Base-by-base conservation (phyloP, 2,888 invertebrate species). In the Leucophenga montana region DNA sequence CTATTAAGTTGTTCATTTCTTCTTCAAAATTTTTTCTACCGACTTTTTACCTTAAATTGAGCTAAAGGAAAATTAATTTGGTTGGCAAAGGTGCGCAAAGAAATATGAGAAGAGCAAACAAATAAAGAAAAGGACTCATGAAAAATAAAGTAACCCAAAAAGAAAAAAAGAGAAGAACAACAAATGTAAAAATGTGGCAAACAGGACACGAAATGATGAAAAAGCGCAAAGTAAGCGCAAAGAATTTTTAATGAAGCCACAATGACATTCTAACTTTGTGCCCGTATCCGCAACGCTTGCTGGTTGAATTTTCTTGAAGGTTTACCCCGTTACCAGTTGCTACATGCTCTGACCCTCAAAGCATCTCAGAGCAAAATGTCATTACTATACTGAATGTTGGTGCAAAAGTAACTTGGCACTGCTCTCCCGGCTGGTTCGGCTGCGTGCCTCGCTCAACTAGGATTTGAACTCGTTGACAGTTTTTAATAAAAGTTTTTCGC, bases 181-280 rank as follows among this genome's bases (percentile, higher is more conserved):
- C 50, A 70, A 67, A 54, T 54, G 61, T 27, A 27, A 27, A 27
- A 27, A 27, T 27, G 67, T 48, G 62, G 31, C 9, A 59, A 59
- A 59, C 31, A 31, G 39, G 39, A 39, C 39, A 39, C 11, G 57
- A 57, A 48, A 16, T 20, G 44, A 39, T 16, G 44, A 50, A 54
- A 65, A 61, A 54, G 20, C 56, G 46, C 64, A 66, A 71, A 71
- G 53, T 61, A 57, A 71, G 56, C 53, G 64, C 57, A 54, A 70
- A 69, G 75, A 74, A 76, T 77, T 71, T 74, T 70, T 75, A 77
- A 78, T 78, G 78, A 78, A 78, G 76, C 74, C 68, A 71, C 71
- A 71, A 78, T 76, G 78, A 78, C 76, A 75, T 76, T 76, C 74
- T 69, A 71, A 71, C 73, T 74, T 75, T 66, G 70, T 66, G 56